Base-by-base conservation (phyloP, 1,140 invertebrate genomes). In the Ceratina japonica region DNA sequence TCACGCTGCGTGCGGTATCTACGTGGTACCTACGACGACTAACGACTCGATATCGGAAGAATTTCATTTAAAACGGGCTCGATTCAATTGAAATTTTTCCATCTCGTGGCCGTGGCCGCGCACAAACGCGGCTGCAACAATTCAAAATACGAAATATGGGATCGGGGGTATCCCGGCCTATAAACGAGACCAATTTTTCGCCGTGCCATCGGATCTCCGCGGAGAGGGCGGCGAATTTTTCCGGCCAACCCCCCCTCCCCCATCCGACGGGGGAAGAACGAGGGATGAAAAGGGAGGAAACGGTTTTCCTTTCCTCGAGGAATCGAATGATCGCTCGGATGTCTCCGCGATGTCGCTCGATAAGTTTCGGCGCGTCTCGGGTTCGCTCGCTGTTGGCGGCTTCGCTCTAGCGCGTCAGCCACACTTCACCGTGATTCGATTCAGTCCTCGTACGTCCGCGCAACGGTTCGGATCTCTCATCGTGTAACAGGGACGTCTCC, bases 401-500 rank as follows among this genome's bases (percentile, higher is more conserved):
- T 44, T 24, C 44, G 22, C 10, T 15, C 56, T 16, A 5, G 24
- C 44, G 56, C 31, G 24, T 44, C 27, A 52, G 8, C 13, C 5
- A 37, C 63, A 44, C 24, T 27, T 75, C 37, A 44, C 73, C 16
- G 80, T 59, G 52, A 61, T 75, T 86, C 69, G 72, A 80, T 85
- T 86, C 84, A 86, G 85, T 86, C 37, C 71, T 80, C 37, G 66
- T 74, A 73, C 64, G 71, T 70, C 85, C 84, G 84, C 72, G 81
- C 81, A 80, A 80, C 73, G n/a, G 73, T 82, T 86, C 73, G 61
- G 27, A 58, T 86, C 84, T 86, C 84, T 22, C 62, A 31, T 82
- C 76, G 73, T 80, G 83, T 78, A 68, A 74, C 75, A 66, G 71
- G 74, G 54, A 71, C 13, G 52, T 15, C 64, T 51, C 59, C 37